Conservation (phyloP, 2,797 vertebrate genomes). For the Spheniscus humboldti region DNA sequence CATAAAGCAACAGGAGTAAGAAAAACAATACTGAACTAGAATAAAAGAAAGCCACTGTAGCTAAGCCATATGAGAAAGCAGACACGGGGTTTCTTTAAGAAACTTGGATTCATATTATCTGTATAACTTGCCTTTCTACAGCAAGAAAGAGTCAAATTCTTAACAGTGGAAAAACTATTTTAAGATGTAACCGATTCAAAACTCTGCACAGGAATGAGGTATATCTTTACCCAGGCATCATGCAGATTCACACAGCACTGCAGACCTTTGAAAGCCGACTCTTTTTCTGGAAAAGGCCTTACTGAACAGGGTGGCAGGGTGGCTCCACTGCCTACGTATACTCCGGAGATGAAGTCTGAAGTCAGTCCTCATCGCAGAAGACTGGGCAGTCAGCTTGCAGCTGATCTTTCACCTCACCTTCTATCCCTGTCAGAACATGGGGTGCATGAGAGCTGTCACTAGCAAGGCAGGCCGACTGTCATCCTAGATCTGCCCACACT, state of each 20-base stretch:
- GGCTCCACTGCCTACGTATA: background rate
- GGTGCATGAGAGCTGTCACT: fast-evolving
- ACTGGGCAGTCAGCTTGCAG: background rate
- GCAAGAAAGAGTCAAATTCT: background rate
- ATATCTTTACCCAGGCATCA: background rate
- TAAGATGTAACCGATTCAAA: background rate
- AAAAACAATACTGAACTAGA: background rate
- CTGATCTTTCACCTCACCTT: background rate
- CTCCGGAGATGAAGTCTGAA: background rate
- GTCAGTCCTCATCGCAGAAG: background rate
- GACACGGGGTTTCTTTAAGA: background rate
- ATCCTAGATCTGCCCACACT: background rate
- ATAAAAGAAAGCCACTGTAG: background rate
- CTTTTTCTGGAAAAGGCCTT: background rate
- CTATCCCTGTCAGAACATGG: fast-evolving
- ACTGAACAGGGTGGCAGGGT: background rate
- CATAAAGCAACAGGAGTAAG: background rate
- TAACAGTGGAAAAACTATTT: background rate
- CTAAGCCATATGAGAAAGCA: background rate
- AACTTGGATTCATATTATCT: background rate
- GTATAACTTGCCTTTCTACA: background rate
- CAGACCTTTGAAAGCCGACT: background rate
- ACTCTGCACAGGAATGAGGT: background rate
- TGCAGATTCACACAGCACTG: background rate
- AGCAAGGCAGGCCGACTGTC: background rate